Conservation (phyloP, 2,113 vertebrate genomes). For the Limnothrissa miodon region DNA sequence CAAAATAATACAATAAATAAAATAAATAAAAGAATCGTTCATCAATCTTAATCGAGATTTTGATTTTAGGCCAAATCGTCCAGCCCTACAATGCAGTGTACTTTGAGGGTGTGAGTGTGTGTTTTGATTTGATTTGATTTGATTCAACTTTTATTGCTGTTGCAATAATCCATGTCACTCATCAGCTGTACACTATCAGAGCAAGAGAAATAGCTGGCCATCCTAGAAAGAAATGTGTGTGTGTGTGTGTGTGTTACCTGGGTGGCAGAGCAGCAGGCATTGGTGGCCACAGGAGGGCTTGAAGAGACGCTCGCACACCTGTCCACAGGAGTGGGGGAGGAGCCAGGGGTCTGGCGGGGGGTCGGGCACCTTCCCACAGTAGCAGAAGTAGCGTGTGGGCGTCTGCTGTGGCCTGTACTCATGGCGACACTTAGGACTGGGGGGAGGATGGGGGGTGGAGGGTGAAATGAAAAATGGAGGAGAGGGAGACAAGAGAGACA, state of each 20-base stretch:
- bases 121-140: no score
- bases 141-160: no score
- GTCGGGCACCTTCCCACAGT: conserved; percentile 92
- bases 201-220: no score
- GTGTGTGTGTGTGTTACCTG: conserved; percentile 72
- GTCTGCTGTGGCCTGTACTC: conserved; percentile 86
- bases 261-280: conserved; percentile 95
- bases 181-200: no score
- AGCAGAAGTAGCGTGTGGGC: conserved; percentile 87
- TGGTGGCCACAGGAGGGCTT: conserved; percentile 90
- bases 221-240: no score
- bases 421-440: conserved; percentile 92
- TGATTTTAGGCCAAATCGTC: no score
- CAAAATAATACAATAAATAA: no score
- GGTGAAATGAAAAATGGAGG: background rate
- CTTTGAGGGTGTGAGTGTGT: background rate
- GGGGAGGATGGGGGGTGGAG: conserved; percentile 30
- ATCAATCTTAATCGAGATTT: no score
- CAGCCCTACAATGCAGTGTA: no score
- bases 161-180: no score
- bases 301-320: conserved; percentile 85
- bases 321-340: conserved; percentile 95
- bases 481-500: conserved; percentile 13
- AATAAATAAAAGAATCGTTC: no score
- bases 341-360: conserved; percentile 90